These are phyloP conservation scores for Loxodonta africana DNA, from an alignment of 2,113 vertebrate species.

Conservation along the genomic window DNA sequence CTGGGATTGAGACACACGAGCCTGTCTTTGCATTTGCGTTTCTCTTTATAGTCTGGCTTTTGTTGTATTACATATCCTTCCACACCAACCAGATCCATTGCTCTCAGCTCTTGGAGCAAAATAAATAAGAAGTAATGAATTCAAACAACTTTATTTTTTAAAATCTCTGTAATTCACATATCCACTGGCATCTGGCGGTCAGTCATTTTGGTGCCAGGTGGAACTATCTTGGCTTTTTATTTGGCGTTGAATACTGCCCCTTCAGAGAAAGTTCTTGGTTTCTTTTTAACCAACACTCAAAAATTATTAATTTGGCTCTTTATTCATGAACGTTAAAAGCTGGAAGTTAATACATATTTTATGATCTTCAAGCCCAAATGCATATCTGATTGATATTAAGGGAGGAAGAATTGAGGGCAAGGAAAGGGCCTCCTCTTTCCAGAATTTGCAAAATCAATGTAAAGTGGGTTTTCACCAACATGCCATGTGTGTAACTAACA, in stretches of 20 bases:
- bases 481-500: accelerated
- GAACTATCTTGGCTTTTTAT: not conserved
- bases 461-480: not conserved
- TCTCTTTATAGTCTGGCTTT: not conserved
- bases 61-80: not conserved
- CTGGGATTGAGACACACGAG: not conserved
- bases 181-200: not conserved
- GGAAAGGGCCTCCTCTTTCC: not conserved
- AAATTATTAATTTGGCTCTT: constrained; percentile 80
- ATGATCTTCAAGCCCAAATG: constrained; percentile 53
- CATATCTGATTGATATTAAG: not conserved
- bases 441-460: constrained; percentile 13
- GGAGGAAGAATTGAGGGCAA: not conserved
- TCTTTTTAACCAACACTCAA: constrained; percentile 76
- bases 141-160: not conserved
- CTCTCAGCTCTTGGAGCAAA: constrained; percentile 50
- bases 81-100: not conserved
- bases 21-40: not conserved
- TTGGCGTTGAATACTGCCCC: constrained; percentile 41
- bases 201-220: not conserved
- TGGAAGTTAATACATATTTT: constrained; percentile 76
- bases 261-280: constrained; percentile 59
- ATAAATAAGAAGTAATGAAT: not conserved
- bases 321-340: constrained; percentile 77
- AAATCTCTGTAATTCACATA: not conserved